A percentile compares a stretch with the other conserved stretches of the same genome.
Evolutionary conservation across 1,140 invertebrate genomes (phyloP).

Genomic region (Antheraea mylitta): DNA sequence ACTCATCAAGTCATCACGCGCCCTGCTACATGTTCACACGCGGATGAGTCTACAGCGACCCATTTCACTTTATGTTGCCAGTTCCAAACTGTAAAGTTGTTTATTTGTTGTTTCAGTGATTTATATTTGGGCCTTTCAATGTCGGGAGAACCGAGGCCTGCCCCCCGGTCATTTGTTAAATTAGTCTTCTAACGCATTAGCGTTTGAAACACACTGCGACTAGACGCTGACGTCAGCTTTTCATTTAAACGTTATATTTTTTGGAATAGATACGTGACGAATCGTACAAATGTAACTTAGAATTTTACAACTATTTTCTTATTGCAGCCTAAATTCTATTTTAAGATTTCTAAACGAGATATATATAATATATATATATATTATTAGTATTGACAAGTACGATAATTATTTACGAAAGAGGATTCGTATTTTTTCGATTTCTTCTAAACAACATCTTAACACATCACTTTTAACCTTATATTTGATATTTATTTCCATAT

Average conservation of each 20-base stretch:
- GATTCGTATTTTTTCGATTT: background rate
- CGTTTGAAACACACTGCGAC: background rate
- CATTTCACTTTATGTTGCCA: constrained; percentile 20
- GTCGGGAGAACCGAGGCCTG: background rate
- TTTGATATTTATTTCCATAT: background rate
- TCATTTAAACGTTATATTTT: background rate
- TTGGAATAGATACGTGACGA: background rate
- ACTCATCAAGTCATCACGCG: constrained; percentile 1
- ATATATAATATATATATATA: too few species aligned
- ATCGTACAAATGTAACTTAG: background rate
- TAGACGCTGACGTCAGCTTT: background rate
- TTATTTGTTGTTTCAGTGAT: constrained; percentile 33
- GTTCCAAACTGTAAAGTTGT: constrained; percentile 24
- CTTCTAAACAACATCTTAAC: background rate
- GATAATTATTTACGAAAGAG: background rate
- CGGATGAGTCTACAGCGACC: constrained; percentile 8
- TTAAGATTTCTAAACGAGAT: background rate
- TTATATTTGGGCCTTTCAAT: constrained; percentile 22
- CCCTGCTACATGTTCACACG: background rate
- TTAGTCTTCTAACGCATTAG: constrained; percentile 5
- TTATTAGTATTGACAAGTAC: background rate
- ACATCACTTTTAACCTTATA: background rate
- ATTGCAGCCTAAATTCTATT: background rate
- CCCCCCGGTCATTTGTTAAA: constrained; percentile 13
- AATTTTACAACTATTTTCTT: background rate